These are phyloP conservation scores for Cynoglossus semilaevis DNA, from an alignment of 2,113 vertebrate species.

Conservation along the genomic window DNA sequence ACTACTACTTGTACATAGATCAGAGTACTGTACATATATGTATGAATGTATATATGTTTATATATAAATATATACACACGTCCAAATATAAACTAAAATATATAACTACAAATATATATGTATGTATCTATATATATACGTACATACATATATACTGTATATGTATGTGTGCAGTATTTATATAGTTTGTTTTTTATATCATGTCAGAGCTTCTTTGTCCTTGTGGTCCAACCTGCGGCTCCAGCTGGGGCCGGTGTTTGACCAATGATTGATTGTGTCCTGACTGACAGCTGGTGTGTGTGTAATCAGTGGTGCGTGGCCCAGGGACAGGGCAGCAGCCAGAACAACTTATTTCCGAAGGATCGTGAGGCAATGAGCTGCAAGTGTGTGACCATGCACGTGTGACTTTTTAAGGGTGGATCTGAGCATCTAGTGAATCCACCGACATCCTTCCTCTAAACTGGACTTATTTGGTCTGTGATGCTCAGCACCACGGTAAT, in stretches of 20 bases:
- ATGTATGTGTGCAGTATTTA: too few relatives aligned
- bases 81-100: too few relatives aligned
- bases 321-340: conserved; percentile 48
- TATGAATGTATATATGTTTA: too few relatives aligned
- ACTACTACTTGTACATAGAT: too few relatives aligned
- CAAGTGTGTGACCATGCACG: not conserved
- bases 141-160: too few relatives aligned
- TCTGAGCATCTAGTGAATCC: not conserved
- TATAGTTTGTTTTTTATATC: too few relatives aligned
- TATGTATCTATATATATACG: too few relatives aligned
- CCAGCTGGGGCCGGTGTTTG: conserved; percentile 37
- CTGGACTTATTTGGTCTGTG: not conserved
- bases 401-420: conserved; percentile 12
- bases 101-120: too few relatives aligned
- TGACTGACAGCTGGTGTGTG: conserved; percentile 66
- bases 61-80: too few relatives aligned
- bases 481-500: not conserved
- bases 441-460: not conserved
- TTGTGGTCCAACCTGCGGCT: conserved; percentile 16
- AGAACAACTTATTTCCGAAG: conserved; percentile 43
- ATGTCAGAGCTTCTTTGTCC: not conserved
- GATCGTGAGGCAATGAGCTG: conserved; percentile 63
- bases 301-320: conserved; percentile 69
- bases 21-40: too few relatives aligned
- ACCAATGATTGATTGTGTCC: conserved; percentile 55